phyloP scores from a whole-genome alignment of 2,113 vertebrate genomes.

The Mesembrinibis cayennensis region DNA sequence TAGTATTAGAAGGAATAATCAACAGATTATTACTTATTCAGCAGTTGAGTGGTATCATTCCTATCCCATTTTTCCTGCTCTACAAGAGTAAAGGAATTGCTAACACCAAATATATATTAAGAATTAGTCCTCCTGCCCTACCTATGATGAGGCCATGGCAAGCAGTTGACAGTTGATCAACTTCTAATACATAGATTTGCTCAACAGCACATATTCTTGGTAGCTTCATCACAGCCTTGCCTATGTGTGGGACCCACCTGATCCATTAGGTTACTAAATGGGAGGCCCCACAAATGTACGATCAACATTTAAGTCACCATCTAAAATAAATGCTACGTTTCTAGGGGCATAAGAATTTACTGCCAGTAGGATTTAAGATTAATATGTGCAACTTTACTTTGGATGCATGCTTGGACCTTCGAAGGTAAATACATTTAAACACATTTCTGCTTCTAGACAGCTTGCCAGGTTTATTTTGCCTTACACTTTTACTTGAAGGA shows the following conservation, averaged over 20 bases:
- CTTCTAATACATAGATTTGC: rapidly evolving
- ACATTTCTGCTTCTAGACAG: not conserved
- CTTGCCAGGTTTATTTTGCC: not conserved
- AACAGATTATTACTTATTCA: not conserved
- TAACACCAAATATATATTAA: not conserved
- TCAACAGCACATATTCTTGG: not conserved
- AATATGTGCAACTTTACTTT: not conserved
- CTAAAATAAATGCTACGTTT: not conserved
- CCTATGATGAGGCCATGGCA: not conserved
- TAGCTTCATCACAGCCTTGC: not conserved
- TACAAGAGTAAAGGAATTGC: not conserved
- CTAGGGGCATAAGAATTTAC: not conserved
- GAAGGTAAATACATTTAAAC: not conserved
- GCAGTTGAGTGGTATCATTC: not conserved
- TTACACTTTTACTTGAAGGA: not conserved
- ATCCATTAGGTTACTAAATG: rapidly evolving
- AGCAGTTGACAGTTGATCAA: not conserved
- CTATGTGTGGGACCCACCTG: not conserved
- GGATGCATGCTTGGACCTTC: not conserved
- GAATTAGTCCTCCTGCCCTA: not conserved
- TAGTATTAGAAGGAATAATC: not conserved
- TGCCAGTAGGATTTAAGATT: not conserved
- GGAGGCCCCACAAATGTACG: not conserved
- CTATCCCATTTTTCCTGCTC: not conserved
- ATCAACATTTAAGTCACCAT: not conserved